phyloP scores from a whole-genome alignment of 1,140 invertebrate genomes.

The Cyrtorhinus lividipennis region DNA sequence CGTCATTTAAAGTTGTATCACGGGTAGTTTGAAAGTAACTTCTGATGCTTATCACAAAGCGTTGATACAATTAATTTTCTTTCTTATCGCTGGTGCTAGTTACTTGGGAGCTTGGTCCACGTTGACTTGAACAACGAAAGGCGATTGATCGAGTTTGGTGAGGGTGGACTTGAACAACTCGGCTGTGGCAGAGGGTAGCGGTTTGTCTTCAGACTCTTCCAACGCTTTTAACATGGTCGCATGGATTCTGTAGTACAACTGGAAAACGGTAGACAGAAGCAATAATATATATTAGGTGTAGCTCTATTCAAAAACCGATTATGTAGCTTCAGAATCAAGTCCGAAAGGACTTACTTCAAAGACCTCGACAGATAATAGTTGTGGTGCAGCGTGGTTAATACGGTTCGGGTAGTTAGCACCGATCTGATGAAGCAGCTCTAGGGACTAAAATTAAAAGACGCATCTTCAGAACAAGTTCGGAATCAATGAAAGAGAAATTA shows the following conservation, averaged over 20 bases:
- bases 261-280: too few species aligned
- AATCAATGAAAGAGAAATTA: not conserved
- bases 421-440: conserved; percentile 51
- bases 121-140: conserved; percentile 20
- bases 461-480: not conserved
- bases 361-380: conserved; percentile 73
- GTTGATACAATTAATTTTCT: too few species aligned
- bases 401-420: conserved; percentile 71
- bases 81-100: too few species aligned
- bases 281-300: not conserved
- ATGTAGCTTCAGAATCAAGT: too few species aligned
- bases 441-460: conserved; percentile 13
- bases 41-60: too few species aligned
- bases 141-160: conserved; percentile 17
- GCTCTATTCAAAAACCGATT: not conserved
- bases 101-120: too few species aligned
- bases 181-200: conserved; percentile 30
- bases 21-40: too few species aligned
- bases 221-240: conserved; percentile 73
- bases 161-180: conserved; percentile 19
- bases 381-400: conserved; percentile 70
- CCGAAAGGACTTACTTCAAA: conserved; percentile 45
- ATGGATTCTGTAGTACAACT: conserved; percentile 58
- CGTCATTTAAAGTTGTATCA: too few species aligned
- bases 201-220: conserved; percentile 45